phyloP scores from a whole-genome alignment of 2,888 invertebrate species.

The Brenthis daphne region DNA sequence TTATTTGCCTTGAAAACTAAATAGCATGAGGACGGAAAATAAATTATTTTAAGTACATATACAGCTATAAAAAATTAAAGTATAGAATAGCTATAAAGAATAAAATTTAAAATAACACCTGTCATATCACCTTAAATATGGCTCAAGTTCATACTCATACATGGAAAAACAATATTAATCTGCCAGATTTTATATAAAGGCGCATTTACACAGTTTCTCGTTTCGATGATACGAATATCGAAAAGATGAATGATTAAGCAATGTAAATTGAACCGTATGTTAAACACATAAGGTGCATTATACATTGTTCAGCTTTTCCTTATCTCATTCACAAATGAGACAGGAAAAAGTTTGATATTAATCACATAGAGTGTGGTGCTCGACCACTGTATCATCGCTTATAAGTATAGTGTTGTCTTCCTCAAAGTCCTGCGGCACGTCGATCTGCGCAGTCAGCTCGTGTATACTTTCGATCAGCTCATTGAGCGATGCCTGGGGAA shows the following conservation, averaged over 20 bases:
- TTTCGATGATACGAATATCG: too few species aligned
- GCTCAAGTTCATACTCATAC: too few species aligned
- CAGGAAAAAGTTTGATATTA: slow-evolving; percentile 37
- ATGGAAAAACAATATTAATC: background rate
- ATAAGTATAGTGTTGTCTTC: slow-evolving; percentile 71
- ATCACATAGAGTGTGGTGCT: slow-evolving; percentile 71
- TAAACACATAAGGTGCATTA: too few species aligned
- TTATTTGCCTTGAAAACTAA: background rate
- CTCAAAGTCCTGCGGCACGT: slow-evolving; percentile 64
- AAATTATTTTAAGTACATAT: background rate
- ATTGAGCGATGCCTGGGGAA: slow-evolving; percentile 58
- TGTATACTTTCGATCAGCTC: slow-evolving; percentile 69
- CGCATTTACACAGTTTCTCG: too few species aligned
- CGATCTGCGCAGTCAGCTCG: slow-evolving; percentile 71
- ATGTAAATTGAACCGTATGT: too few species aligned
- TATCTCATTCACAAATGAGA: too few species aligned
- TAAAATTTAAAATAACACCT: too few species aligned
- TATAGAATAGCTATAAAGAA: too few species aligned
- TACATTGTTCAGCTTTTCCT: too few species aligned
- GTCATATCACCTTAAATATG: too few species aligned
- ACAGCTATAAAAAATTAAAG: background rate
- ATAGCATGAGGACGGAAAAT: background rate
- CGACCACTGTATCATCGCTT: slow-evolving; percentile 66
- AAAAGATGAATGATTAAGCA: too few species aligned
- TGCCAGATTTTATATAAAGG: background rate